These are phyloP conservation scores for Percopsis transmontana DNA, from an alignment of 2,113 vertebrate species.

Conservation along the genomic window DNA sequence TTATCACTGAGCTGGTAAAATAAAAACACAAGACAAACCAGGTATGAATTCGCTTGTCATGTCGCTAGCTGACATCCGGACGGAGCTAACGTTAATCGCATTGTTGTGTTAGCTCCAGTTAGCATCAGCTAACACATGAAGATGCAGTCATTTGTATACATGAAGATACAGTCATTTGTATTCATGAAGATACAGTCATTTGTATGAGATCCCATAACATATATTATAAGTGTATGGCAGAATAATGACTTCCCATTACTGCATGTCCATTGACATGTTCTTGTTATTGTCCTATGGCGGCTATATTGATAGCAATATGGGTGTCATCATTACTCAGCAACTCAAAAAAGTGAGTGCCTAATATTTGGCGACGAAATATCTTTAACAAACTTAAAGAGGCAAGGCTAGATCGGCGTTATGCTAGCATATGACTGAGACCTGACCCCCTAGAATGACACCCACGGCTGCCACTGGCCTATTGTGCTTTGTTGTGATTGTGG, in stretches of 20 bases:
- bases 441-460: background rate
- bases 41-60: conserved; percentile 31
- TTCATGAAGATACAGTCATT: background rate
- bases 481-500: background rate
- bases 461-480: background rate
- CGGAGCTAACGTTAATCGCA: background rate
- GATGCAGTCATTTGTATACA: background rate
- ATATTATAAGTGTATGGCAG: background rate
- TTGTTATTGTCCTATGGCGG: background rate
- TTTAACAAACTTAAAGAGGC: too few relatives aligned
- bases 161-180: background rate
- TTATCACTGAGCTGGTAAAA: background rate
- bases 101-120: background rate
- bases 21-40: conserved; percentile 15
- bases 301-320: background rate
- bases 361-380: too few relatives aligned
- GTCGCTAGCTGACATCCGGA: background rate
- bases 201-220: background rate
- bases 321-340: background rate
- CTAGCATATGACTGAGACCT: too few relatives aligned
- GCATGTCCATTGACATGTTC: background rate
- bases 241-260: background rate
- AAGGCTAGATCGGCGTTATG: too few relatives aligned
- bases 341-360: too few relatives aligned
- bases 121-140: background rate